A percentile compares a stretch with the other conserved stretches of the same genome.
phyloP scores from a whole-genome alignment of 2,888 invertebrate species.

The Strigamia crassipes region DNA sequence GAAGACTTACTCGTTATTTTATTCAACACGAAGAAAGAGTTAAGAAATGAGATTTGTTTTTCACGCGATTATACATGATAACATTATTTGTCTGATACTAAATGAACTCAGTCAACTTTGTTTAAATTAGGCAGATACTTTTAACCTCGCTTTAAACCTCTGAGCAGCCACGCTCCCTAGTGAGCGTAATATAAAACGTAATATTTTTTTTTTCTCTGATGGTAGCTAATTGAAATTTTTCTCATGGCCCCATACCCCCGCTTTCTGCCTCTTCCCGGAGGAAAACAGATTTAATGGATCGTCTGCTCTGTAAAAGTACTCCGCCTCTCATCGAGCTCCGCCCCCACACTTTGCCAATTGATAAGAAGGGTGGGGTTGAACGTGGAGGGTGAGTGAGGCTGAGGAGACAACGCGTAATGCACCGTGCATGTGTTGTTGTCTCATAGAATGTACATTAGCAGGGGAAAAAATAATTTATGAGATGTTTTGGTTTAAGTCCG shows the following conservation, averaged over 20 bases:
- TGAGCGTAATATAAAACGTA: slow-evolving; percentile 43
- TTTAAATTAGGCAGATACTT: background rate
- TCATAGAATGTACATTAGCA: slow-evolving; percentile 45
- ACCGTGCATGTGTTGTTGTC: slow-evolving; percentile 43
- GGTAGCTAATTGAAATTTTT: slow-evolving; percentile 53
- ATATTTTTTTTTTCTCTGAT: slow-evolving; percentile 50
- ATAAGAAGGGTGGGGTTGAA: slow-evolving; percentile 46
- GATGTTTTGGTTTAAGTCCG: slow-evolving; percentile 28
- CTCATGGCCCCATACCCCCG: slow-evolving; percentile 53
- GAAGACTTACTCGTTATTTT: slow-evolving; percentile 27
- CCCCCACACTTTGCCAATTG: slow-evolving; percentile 47
- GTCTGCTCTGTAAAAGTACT: slow-evolving; percentile 21
- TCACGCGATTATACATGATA: background rate
- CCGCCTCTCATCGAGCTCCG: slow-evolving; percentile 10
- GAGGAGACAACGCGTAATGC: slow-evolving; percentile 48
- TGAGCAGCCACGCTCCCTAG: slow-evolving; percentile 20
- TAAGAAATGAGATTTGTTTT: background rate
- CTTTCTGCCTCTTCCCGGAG: slow-evolving; percentile 48
- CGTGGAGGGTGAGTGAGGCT: slow-evolving; percentile 39
- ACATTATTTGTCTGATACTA: background rate
- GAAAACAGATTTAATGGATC: slow-evolving; percentile 33
- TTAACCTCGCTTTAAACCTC: background rate
- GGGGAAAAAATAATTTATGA: slow-evolving; percentile 41
- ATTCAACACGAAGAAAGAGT: slow-evolving; percentile 1
- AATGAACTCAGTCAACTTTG: background rate